Conservation (phyloP, 2,113 vertebrate genomes). For the Crotalus tigris region DNA sequence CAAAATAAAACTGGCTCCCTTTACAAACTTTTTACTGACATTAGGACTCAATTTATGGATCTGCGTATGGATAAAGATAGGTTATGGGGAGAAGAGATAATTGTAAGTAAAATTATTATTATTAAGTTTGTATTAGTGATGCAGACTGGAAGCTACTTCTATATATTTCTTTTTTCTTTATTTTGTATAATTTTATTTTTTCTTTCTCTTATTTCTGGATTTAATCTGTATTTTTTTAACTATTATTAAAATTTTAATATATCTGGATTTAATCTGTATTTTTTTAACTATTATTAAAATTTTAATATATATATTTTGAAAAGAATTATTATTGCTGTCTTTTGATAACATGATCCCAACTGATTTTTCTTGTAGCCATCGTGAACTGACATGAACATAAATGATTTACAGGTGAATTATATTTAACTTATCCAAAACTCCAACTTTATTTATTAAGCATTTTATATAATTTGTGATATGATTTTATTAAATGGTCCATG, state of each 20-base stretch:
- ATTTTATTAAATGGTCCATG: neutral
- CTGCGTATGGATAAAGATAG: neutral
- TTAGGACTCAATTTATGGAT: neutral
- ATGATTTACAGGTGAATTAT: conserved; percentile 30
- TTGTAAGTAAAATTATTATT: neutral
- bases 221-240: neutral
- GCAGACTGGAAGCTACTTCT: neutral
- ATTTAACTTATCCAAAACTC: neutral
- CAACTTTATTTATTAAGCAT: neutral
- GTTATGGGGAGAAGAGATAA: neutral
- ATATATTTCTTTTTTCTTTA: neutral
- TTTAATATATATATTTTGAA: neutral
- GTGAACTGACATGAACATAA: neutral
- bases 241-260: neutral
- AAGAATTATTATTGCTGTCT: neutral
- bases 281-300: neutral
- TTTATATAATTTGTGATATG: neutral
- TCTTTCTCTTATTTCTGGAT: neutral
- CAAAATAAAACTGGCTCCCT: neutral
- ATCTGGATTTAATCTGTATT: neutral
- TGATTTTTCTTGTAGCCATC: conserved; percentile 24
- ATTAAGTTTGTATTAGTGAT: neutral
- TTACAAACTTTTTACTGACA: neutral
- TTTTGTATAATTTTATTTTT: neutral
- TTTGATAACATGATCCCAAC: conserved; percentile 12